phyloP scores from a whole-genome alignment of 2,113 vertebrate genomes.

The Tragelaphus strepsiceros region DNA sequence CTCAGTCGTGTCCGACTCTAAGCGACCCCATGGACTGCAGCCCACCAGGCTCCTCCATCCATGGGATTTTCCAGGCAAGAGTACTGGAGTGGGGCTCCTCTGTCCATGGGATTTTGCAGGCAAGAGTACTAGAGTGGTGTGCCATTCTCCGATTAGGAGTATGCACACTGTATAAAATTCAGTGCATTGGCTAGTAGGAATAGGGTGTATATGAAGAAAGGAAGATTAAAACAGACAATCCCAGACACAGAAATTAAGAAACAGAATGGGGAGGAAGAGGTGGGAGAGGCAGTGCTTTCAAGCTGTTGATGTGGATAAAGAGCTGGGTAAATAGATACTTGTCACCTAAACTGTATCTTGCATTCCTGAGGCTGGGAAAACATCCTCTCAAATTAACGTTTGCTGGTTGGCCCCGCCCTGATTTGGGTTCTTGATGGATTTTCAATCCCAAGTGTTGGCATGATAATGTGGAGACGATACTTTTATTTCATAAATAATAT shows the following conservation, averaged over 20 bases:
- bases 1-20: too few relatives aligned
- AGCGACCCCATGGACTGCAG: too few relatives aligned
- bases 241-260: neutral
- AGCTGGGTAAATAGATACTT: conserved; percentile 71
- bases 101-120: too few relatives aligned
- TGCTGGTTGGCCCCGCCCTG: conserved; percentile 67
- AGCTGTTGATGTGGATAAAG: conserved; percentile 39
- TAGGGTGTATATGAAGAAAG: neutral
- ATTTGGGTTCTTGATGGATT: conserved; percentile 73
- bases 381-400: conserved; percentile 72
- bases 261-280: neutral
- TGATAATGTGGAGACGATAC: conserved; percentile 45
- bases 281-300: conserved; percentile 60
- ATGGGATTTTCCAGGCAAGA: too few relatives aligned
- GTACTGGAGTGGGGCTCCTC: too few relatives aligned
- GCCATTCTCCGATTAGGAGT: neutral
- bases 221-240: neutral
- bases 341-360: conserved; percentile 71
- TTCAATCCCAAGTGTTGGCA: conserved; percentile 75
- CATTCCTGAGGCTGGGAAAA: conserved; percentile 76
- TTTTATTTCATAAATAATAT: neutral
- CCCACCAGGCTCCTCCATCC: too few relatives aligned
- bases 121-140: too few relatives aligned
- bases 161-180: neutral
- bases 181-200: neutral